A percentile compares a stretch with the other conserved stretches of the same genome.
Evolutionary conservation across 2,888 invertebrate species (phyloP).

Genomic region (Caenorhabditis sulstoni): DNA sequence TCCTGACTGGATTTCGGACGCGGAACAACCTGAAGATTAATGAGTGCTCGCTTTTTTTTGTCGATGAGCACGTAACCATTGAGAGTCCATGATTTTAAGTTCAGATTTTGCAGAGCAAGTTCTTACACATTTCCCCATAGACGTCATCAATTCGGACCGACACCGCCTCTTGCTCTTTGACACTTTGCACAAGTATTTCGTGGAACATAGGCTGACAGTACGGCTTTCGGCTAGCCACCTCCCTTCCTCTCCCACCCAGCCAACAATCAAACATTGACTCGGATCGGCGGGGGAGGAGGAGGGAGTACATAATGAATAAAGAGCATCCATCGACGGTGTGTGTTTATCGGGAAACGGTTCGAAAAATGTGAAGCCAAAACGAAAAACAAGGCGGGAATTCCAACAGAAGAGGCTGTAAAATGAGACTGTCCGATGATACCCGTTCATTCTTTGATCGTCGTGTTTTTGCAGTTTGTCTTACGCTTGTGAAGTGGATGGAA

Average conservation of each 20-base stretch:
- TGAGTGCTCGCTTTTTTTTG: not conserved
- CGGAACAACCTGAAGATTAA: not conserved
- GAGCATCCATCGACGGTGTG: too few species aligned
- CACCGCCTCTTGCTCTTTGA: constrained; percentile 52
- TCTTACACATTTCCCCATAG: not conserved
- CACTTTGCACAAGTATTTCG: constrained; percentile 57
- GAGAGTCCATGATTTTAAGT: too few species aligned
- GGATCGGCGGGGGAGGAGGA: not conserved
- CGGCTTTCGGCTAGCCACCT: not conserved
- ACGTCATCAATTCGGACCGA: constrained; percentile 38
- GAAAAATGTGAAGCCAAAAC: too few species aligned
- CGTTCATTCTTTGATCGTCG: too few species aligned
- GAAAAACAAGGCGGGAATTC: too few species aligned
- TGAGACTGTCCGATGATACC: too few species aligned
- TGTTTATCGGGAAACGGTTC: too few species aligned
- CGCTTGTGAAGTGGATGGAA: too few species aligned
- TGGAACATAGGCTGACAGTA: constrained; percentile 31
- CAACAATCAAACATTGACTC: constrained; percentile 27
- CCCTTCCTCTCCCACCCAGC: not conserved
- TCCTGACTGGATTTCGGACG: constrained; percentile 11
- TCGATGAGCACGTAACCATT: not conserved
- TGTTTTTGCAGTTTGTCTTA: too few species aligned
- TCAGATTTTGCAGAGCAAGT: constrained; percentile 1
- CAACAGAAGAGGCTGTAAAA: too few species aligned
- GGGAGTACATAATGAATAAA: not conserved